Base-by-base conservation (phyloP, 1,140 invertebrate genomes). In the Hydropsyche tenuis region DNA sequence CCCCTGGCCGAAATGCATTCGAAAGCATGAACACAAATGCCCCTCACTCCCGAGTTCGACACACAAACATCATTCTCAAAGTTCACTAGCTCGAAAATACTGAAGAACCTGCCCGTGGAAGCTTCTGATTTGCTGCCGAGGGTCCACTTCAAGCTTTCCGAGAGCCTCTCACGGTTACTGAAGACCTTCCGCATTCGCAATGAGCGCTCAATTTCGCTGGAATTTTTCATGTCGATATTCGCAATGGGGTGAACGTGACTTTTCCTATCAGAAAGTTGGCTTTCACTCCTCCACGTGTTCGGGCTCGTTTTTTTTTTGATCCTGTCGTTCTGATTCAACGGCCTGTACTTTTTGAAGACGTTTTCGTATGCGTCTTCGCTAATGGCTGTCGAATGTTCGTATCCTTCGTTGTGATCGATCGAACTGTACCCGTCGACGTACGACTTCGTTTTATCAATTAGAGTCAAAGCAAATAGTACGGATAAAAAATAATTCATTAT, bases 51-150 rank as follows among this genome's bases (percentile, higher is more conserved):
- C 72, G 83, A 84, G 23, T 78, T 80, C 1, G 84, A 82, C 9
- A 78, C 79, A 48, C 92, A 93, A 37, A 85, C 80, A 1, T 85
- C 86, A 78, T 93, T 91, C 16, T 88, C 84, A 80, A 93, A 92
- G 70, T 89, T 86, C 22, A 93, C 87, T n/a, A 93, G 85, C 64
- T 91, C 88, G 78, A 94, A 92, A 0, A 94, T 81, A 78, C 88
- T 90, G 45, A 92, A 83, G 78, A 93, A 86, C 16, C 86, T 64
- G 27, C 73, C 76, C 14, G 64, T 68, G 5, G 51, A 48, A 6
- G 23, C 43, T 16, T 48, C 23, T 16, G 69, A 0, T 27, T 73
- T 30, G 14, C 43, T 18, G 37, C 16, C 63, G 14, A 66, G 12
- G 22, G 22, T 27, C 22, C 48, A 56, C 20, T 62, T 14, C 1